Evolutionary conservation across 2,113 vertebrate species (phyloP).

Genomic region (Delphinapterus leucas): DNA sequence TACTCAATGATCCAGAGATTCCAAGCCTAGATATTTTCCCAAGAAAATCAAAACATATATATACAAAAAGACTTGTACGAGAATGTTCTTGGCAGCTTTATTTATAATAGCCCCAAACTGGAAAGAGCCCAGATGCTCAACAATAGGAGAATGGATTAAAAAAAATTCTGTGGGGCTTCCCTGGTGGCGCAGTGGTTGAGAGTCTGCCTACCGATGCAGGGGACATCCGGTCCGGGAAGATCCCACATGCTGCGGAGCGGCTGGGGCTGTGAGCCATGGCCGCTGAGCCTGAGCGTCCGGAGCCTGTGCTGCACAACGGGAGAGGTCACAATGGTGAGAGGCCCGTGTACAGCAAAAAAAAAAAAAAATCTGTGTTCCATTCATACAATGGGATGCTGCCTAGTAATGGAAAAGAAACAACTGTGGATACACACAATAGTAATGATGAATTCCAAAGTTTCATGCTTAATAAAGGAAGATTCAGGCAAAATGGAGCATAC

Average conservation of each 20-base stretch:
- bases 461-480: neutral
- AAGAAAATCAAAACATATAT: neutral
- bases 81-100: neutral
- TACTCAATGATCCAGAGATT: neutral
- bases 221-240: too few relatives aligned
- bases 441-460: neutral
- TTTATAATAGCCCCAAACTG: neutral
- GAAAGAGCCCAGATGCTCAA: neutral
- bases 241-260: too few relatives aligned
- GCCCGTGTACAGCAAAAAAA: too few relatives aligned
- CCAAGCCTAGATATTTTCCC: neutral
- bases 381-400: neutral
- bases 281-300: too few relatives aligned
- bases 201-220: too few relatives aligned
- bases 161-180: too few relatives aligned
- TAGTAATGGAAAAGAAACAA: too few relatives aligned
- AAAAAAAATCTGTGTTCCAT: neutral
- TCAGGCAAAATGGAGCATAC: neutral
- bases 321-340: too few relatives aligned
- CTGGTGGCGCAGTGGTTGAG: too few relatives aligned
- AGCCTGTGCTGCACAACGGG: too few relatives aligned
- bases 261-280: too few relatives aligned
- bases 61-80: neutral
- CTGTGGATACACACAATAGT: fast-evolving
- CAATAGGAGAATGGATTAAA: neutral